These are phyloP conservation scores for Acrobasis consociella DNA, from an alignment of 2,888 invertebrate species.

Conservation along the genomic window DNA sequence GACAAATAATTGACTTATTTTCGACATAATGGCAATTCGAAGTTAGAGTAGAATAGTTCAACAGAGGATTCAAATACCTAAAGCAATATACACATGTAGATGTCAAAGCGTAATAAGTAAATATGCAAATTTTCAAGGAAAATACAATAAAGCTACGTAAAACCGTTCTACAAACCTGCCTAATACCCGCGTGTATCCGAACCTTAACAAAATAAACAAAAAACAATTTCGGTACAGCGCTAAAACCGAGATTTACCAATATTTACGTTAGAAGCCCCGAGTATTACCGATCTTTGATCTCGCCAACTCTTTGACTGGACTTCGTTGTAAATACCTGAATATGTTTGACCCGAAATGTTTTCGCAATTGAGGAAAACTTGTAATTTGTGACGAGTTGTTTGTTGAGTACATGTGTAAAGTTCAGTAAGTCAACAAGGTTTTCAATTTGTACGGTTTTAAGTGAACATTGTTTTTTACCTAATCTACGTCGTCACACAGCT, in stretches of 20 bases:
- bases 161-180: no score
- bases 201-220: slow-evolving; percentile 15
- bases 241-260: slow-evolving; percentile 35
- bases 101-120: no score
- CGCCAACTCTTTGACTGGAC: slow-evolving; percentile 53
- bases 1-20: no score
- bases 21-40: no score
- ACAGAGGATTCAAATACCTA: no score
- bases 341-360: slow-evolving; percentile 47
- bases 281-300: slow-evolving; percentile 54
- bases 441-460: neutral
- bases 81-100: no score
- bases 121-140: no score
- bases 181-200: neutral
- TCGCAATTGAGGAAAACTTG: slow-evolving; percentile 29
- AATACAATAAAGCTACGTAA: no score
- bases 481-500: no score
- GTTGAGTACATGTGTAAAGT: neutral
- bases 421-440: neutral
- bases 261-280: slow-evolving; percentile 49
- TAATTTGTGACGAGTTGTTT: slow-evolving; percentile 8
- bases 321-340: slow-evolving; percentile 52
- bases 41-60: no score
- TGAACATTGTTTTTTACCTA: no score
- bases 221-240: slow-evolving; percentile 13